Conservation (phyloP, 2,113 vertebrate genomes). For the Tachysurus vachellii region DNA sequence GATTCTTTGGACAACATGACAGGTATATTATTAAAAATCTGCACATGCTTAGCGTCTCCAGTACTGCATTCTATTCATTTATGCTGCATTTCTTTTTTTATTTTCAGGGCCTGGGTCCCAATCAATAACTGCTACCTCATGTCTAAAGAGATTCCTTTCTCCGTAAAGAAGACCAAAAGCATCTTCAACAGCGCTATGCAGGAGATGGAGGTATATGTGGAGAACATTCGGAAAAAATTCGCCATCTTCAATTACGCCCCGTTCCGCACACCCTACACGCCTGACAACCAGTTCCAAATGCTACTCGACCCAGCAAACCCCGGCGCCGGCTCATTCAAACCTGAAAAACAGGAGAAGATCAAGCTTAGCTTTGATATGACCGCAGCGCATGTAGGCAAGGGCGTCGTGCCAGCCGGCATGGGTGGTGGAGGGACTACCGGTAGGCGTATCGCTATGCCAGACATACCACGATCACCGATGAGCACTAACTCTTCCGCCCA, state of each 20-base stretch:
- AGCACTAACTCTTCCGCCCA: constrained; percentile 95
- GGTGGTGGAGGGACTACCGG: constrained; percentile 67
- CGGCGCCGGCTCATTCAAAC: constrained; percentile 82
- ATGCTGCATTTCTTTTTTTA: constrained; percentile 2
- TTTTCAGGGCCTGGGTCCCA: constrained; percentile 93
- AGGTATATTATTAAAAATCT: constrained; percentile 74
- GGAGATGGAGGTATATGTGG: constrained; percentile 98
- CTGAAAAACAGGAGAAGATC: constrained; percentile 94
- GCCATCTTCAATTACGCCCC: constrained; percentile 97
- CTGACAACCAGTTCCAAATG: constrained; percentile 98
- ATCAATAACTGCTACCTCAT: constrained; percentile 99
- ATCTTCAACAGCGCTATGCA: constrained; percentile 99
- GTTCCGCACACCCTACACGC: constrained; percentile 94
- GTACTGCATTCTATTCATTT: background rate
- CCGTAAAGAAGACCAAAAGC: constrained; percentile 99
- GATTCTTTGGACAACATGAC: constrained; percentile 98
- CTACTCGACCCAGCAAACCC: constrained; percentile 90
- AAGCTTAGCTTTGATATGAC: constrained; percentile 97
- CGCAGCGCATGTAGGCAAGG: constrained; percentile 85
- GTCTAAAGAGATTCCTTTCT: constrained; percentile 99
- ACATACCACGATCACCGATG: constrained; percentile 94
- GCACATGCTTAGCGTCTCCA: background rate
- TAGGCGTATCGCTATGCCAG: constrained; percentile 80
- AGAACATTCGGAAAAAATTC: constrained; percentile 94
- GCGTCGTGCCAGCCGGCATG: constrained; percentile 70